Base-by-base conservation (phyloP, 2,113 vertebrate genomes). In the Erinaceus europaeus region DNA sequence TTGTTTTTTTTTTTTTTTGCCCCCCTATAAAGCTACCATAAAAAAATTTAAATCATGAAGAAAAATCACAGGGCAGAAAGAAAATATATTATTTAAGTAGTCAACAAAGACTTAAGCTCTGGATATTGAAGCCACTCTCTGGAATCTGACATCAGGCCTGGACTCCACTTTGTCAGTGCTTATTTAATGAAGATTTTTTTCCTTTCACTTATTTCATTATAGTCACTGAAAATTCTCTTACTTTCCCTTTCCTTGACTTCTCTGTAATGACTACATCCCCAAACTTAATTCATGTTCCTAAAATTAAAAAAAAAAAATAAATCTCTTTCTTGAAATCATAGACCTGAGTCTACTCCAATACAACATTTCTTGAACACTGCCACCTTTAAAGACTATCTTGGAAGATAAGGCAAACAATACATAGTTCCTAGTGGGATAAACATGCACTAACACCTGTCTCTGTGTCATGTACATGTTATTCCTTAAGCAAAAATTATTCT, bases 11-110 rank as follows among this genome's bases (percentile, higher is more conserved):
- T n/a, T n/a, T n/a, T n/a, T n/a, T n/a, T n/a, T n/a, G n/a, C n/a
- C n/a, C n/a, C n/a, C n/a, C n/a, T n/a, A n/a, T 94, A 82, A 91
- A 95, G 88, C 46, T 91, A 94, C 0, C 0, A 50, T 83, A 89
- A 86, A 86, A 88, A 52, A 52, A 82, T 95, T 90, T 93, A 88
- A 88, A 67, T 90, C 36, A 89, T 29, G 83, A 77, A 94, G 52
- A n/a, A 90, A 4, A 9, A 95, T 72, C 89, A 95, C 69, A 93
- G 93, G 74, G 91, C 53, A 93, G 94, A 91, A 95, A 96, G 88
- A 92, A 95, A 95, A 94, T 87, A 90, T 29, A 94, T 94, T 86
- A 77, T 74, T 77, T 72, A 65, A 23, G 53, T 81, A 81, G 68
- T 80, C 36, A 73, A 40, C 8, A 71, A 64, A n/a, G 52, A 15